A percentile compares a stretch with the other conserved stretches of the same genome.
Evolutionary conservation across 2,888 invertebrate genomes (phyloP).

Genomic region (Agonopterix subpropinquella): DNA sequence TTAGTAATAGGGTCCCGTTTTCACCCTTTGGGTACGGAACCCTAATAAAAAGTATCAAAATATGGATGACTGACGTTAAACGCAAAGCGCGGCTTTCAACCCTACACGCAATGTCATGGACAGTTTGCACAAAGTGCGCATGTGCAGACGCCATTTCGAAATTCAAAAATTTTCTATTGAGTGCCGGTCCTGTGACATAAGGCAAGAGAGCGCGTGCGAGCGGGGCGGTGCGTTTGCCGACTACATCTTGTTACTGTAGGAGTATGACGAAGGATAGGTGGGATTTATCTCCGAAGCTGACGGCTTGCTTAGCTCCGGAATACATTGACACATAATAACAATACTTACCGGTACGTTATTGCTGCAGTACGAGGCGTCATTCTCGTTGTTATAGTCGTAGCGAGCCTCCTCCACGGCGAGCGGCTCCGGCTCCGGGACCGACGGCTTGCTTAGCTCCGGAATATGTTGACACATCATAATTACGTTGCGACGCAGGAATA

Average conservation of each 20-base stretch:
- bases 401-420: constrained; percentile 43
- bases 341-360: constrained; percentile 40
- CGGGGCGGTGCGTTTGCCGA: neutral
- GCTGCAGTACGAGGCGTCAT: constrained; percentile 67
- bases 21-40: too few species aligned
- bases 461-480: constrained; percentile 42
- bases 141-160: too few species aligned
- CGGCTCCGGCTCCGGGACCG: constrained; percentile 24
- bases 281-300: constrained; percentile 23
- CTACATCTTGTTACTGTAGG: neutral
- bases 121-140: too few species aligned
- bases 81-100: too few species aligned
- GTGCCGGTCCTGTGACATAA: too few species aligned
- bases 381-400: constrained; percentile 68
- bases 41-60: too few species aligned
- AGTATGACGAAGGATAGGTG: too few species aligned
- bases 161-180: too few species aligned
- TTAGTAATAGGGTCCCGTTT: too few species aligned
- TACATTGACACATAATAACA: constrained; percentile 17
- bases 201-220: neutral
- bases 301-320: constrained; percentile 23
- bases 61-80: too few species aligned
- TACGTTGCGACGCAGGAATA: constrained; percentile 54
- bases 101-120: too few species aligned
- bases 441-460: constrained; percentile 21